Percentiles rank a stretch among this genome's conserved stretches.
Conservation (phyloP, 2,797 vertebrate species). For the Rhynchonycteris naso region DNA sequence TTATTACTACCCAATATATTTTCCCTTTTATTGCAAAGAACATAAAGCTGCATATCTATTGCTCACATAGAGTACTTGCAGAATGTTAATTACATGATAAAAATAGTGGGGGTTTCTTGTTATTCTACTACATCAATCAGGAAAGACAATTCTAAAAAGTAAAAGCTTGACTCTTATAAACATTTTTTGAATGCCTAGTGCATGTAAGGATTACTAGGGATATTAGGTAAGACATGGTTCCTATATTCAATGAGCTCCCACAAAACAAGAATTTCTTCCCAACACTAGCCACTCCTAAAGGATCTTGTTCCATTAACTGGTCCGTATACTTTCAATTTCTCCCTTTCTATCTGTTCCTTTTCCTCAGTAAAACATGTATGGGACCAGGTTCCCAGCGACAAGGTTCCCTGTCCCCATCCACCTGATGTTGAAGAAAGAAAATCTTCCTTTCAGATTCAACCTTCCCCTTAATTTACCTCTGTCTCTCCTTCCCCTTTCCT, state of each 20-base stretch:
- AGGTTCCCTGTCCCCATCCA: too few relatives aligned
- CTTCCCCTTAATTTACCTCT: background rate
- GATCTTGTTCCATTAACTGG: background rate
- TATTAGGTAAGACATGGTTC: background rate
- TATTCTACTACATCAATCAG: background rate
- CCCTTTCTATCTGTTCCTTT: background rate
- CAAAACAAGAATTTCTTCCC: background rate
- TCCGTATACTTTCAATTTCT: background rate
- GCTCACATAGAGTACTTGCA: background rate
- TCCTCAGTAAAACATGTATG: background rate
- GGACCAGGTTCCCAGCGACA: too few relatives aligned
- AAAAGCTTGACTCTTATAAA: background rate
- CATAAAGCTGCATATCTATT: background rate
- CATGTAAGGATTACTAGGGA: background rate
- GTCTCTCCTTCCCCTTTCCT: background rate
- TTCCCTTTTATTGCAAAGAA: constrained; percentile 41
- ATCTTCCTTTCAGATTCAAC: background rate
- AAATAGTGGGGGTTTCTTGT: background rate
- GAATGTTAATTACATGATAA: background rate
- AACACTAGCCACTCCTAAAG: background rate
- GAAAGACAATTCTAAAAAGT: background rate
- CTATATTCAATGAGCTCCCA: background rate
- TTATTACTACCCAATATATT: background rate
- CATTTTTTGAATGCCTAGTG: background rate
- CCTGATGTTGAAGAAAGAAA: background rate